Base-by-base conservation (phyloP, 2,113 vertebrate species). In the Antennarius striatus region DNA sequence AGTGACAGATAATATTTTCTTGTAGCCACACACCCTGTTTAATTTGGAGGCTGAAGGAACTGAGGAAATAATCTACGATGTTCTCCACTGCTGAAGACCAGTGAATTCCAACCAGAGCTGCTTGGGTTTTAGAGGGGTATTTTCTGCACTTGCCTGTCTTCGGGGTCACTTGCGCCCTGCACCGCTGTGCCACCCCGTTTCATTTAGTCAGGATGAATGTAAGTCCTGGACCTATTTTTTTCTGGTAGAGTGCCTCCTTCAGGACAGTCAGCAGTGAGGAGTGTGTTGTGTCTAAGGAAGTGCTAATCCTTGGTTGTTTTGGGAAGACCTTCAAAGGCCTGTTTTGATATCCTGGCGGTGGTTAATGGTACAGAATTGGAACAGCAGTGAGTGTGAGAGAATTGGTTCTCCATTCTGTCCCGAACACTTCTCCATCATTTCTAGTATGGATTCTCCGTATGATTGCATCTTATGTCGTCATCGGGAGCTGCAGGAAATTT, bases 281-380 rank as follows among this genome's bases (percentile, higher is more conserved):
- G 46, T 5, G 42, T 47, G 64, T 65, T 1, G 5, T 10, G 6
- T 10, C 10, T 7, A 40, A 40, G 39, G 5, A 67, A 63, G 71
- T 56, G 48, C 51, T 81, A 66, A 74, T 84, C 77, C 75, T 63
- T 66, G 56, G 73, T 47, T 65, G 74, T 69, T 80, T 66, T 54
- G 71, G 75, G 39, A 51, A 83, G 67, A 50, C 61, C 67, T 60
- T 89, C 77, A 81, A 74, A 85, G 81, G 61, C 46, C 46, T n/a
- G 48, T 53, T 73, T 67, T 64, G 56, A 73, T 76, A 79, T 88
- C 84, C 72, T 80, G 50, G 68, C 72, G 76, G 54, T 48, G 68
- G 67, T 80, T 83, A 83, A 82, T 73, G 76, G 74, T 60, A 78
- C 69, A 79, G 71, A 81, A 79, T 71, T 82, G 71, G 74, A 84